Evolutionary conservation across 2,113 vertebrate species (phyloP).

Genomic region (Chloroceryle aenea): DNA sequence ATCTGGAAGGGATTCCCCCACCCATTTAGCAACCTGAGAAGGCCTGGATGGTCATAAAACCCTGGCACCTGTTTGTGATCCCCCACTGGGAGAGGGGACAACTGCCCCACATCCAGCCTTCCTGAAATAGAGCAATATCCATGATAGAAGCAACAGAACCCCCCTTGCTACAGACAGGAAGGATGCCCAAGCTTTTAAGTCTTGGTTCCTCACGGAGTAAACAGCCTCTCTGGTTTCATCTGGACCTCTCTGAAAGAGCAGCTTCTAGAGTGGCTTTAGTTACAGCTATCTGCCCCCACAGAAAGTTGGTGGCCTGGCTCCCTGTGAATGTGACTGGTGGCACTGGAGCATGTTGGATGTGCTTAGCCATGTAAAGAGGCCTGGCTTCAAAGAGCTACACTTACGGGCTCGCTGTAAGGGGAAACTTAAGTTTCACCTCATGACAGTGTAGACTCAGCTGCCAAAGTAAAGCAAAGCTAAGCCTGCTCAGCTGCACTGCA

Average conservation of each 20-base stretch:
- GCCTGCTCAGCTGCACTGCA: not conserved
- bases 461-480: not conserved
- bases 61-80: conserved; percentile 49
- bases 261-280: not conserved
- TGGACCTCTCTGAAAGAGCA: not conserved
- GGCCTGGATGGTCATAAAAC: conserved; percentile 3
- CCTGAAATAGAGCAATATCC: conserved; percentile 39
- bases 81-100: not conserved
- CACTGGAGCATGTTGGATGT: not conserved
- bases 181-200: not conserved
- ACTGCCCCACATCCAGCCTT: conserved; percentile 13
- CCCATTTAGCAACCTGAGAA: conserved; percentile 47
- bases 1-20: conserved; percentile 60
- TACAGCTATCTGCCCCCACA: not conserved
- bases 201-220: not conserved
- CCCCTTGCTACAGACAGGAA: not conserved
- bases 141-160: not conserved
- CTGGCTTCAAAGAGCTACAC: not conserved
- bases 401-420: not conserved
- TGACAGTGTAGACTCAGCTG: conserved; percentile 10
- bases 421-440: conserved; percentile 19
- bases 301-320: not conserved
- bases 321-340: not conserved
- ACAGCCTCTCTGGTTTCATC: conserved; percentile 31
- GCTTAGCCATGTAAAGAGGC: not conserved